A percentile compares a stretch with the other conserved stretches of the same genome.
These are phyloP conservation scores for Gymnocheta viridis DNA, from an alignment of 2,888 invertebrate genomes.

Conservation along the genomic window DNA sequence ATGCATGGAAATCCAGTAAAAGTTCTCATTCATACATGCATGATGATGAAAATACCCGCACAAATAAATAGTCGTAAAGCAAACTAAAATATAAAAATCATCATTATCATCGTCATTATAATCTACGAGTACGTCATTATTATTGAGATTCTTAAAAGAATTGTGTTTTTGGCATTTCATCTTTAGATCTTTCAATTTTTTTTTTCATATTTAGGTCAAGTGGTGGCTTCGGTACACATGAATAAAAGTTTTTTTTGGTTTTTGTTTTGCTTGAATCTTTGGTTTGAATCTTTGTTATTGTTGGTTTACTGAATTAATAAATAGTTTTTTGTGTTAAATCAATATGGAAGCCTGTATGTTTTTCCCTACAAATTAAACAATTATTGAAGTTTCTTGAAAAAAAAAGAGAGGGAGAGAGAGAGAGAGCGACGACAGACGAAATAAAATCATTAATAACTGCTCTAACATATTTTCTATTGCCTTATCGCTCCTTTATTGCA, in stretches of 20 bases:
- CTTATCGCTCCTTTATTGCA: too few relatives aligned
- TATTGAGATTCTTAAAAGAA: constrained; percentile 39
- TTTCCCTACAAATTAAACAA: constrained; percentile 34
- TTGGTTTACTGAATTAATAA: constrained; percentile 29
- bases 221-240: constrained; percentile 52
- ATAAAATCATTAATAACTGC: too few relatives aligned
- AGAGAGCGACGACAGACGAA: not conserved
- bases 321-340: constrained; percentile 32
- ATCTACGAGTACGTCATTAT: constrained; percentile 32
- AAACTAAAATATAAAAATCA: constrained; percentile 44
- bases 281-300: not conserved
- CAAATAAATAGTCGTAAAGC: constrained; percentile 4
- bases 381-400: too few relatives aligned
- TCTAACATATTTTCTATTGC: too few relatives aligned
- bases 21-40: not conserved
- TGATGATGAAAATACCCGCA: not conserved
- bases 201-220: constrained; percentile 55
- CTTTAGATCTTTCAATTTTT: constrained; percentile 32
- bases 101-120: constrained; percentile 45
- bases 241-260: constrained; percentile 35
- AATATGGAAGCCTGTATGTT: constrained; percentile 1
- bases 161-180: constrained; percentile 30
- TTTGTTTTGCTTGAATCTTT: not conserved
- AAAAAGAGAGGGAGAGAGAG: not conserved
- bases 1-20: constrained; percentile 9